Evolutionary conservation across 2,797 vertebrate species (phyloP).

Genomic region (Neosalanx taihuensis): DNA sequence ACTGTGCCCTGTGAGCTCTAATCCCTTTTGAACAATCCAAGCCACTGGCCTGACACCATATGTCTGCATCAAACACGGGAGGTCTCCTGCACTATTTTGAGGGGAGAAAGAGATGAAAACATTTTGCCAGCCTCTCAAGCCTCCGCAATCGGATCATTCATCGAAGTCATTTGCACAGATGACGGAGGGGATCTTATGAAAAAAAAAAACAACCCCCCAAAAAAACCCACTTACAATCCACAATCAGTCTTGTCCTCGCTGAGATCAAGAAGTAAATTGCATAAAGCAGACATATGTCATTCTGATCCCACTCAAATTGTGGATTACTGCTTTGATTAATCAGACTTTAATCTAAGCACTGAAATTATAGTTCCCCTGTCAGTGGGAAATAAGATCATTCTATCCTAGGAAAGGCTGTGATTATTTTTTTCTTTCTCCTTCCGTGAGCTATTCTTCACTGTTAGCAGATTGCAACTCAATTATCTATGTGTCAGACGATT

Average conservation of each 20-base stretch:
- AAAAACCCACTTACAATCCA: constrained; percentile 27
- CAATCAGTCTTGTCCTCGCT: constrained; percentile 34
- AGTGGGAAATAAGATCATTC: constrained; percentile 73
- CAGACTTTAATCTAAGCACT: constrained; percentile 77
- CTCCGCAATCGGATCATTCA: constrained; percentile 59
- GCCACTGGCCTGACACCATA: constrained; percentile 63
- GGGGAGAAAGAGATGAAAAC: constrained; percentile 49
- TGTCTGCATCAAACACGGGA: constrained; percentile 54
- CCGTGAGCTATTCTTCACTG: constrained; percentile 73
- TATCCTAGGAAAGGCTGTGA: constrained; percentile 65
- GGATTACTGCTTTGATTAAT: constrained; percentile 83
- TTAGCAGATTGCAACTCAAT: constrained; percentile 85
- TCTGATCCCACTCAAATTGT: constrained; percentile 72
- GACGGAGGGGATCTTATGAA: constrained; percentile 52
- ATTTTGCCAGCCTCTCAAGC: constrained; percentile 58
- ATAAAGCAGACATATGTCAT: constrained; percentile 75
- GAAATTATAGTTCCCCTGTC: constrained; percentile 73
- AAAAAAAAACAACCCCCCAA: constrained; percentile 36
- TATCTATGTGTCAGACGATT: constrained; percentile 91
- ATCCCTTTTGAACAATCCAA: constrained; percentile 65
- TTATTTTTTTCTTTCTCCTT: constrained; percentile 67
- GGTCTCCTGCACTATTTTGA: constrained; percentile 58
- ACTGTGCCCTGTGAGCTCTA: constrained; percentile 57
- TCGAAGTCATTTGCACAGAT: constrained; percentile 55
- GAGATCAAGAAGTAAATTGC: constrained; percentile 65